These are phyloP conservation scores for Ashinkailepas kermadecensis DNA, from an alignment of 2,888 invertebrate genomes.

Conservation along the genomic window DNA sequence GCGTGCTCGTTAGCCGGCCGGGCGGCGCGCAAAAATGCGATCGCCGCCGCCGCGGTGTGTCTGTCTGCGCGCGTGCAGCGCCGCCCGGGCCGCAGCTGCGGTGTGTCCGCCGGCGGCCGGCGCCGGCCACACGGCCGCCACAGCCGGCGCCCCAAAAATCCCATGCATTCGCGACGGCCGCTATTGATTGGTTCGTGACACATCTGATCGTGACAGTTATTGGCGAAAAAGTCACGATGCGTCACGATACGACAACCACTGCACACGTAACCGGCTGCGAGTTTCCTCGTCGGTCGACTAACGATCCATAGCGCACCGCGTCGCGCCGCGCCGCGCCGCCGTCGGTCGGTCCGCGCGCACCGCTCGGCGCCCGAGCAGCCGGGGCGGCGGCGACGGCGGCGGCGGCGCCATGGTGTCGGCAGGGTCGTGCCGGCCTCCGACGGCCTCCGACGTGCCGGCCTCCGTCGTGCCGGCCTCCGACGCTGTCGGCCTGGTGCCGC, in stretches of 20 bases:
- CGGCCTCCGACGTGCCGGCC: no score
- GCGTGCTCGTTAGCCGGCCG: background rate
- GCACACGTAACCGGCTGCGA: background rate
- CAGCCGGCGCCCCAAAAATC: background rate
- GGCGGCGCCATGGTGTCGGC: background rate
- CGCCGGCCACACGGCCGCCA: background rate
- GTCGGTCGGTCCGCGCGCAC: background rate
- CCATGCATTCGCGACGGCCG: background rate
- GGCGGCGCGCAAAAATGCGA: background rate
- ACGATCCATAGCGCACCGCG: background rate
- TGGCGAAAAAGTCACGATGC: background rate
- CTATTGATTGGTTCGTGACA: background rate
- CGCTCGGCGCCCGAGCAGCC: background rate
- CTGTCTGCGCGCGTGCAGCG: background rate
- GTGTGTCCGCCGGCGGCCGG: background rate
- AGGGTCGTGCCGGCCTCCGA: no score
- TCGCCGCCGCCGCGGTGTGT: no score
- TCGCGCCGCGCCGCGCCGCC: no score
- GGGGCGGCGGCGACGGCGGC: background rate
- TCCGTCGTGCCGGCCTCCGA: no score
- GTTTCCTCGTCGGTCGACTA: background rate
- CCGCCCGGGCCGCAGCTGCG: background rate
- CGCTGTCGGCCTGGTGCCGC: no score
- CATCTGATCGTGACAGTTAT: conserved; percentile 1
- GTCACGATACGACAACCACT: background rate